phyloP scores from a whole-genome alignment of 1,140 invertebrate genomes.

The Ptiloglossa arizonensis region DNA sequence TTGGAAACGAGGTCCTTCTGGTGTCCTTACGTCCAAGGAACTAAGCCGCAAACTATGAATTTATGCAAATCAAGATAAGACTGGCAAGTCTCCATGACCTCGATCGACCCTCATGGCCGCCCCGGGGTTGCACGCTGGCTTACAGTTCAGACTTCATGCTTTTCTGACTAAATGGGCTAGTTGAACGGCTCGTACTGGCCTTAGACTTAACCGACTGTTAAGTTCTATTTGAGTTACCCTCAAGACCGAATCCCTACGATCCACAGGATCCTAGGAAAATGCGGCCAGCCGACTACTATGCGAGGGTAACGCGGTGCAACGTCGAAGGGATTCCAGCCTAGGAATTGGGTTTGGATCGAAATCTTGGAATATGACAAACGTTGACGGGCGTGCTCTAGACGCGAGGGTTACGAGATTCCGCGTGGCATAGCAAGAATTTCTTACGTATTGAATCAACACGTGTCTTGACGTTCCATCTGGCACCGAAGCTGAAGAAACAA shows the following conservation, averaged over 20 bases:
- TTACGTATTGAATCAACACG: constrained; percentile 41
- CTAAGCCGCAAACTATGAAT: constrained; percentile 77
- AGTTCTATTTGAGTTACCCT: constrained; percentile 69
- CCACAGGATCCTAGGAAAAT: constrained; percentile 48
- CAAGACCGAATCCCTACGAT: constrained; percentile 60
- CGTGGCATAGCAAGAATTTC: constrained; percentile 27
- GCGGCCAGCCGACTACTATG: constrained; percentile 27
- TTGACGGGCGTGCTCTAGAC: constrained; percentile 1
- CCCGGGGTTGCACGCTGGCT: constrained; percentile 66
- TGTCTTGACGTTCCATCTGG: not conserved
- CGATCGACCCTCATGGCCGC: constrained; percentile 59
- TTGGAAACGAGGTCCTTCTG: constrained; percentile 29
- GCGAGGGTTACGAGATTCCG: constrained; percentile 22
- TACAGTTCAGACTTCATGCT: constrained; percentile 58
- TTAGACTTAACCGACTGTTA: constrained; percentile 74
- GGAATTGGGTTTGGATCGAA: constrained; percentile 25
- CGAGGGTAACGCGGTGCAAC: constrained; percentile 31
- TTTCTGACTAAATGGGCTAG: constrained; percentile 50
- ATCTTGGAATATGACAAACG: constrained; percentile 30
- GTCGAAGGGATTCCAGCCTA: constrained; percentile 41
- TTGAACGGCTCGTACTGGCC: constrained; percentile 59
- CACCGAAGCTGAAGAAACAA: too few species aligned
- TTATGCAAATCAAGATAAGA: constrained; percentile 80
- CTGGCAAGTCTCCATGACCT: constrained; percentile 70
- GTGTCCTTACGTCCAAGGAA: constrained; percentile 64